phyloP scores from a whole-genome alignment of 2,113 vertebrate species.

The Prunella fulvescens region DNA sequence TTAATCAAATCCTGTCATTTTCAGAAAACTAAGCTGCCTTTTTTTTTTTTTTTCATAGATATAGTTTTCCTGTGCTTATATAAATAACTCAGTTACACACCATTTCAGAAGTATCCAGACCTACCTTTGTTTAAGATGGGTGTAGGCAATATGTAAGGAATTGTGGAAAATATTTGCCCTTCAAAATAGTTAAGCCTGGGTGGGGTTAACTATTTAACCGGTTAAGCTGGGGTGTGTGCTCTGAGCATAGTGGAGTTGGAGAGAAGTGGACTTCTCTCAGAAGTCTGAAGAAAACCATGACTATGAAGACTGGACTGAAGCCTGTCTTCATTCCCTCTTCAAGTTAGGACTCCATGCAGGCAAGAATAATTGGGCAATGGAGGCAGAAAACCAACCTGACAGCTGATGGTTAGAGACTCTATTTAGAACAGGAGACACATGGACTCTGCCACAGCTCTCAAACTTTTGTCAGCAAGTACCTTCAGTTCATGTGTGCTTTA shows the following conservation, averaged over 20 bases:
- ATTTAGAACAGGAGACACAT: not conserved
- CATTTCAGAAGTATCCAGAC: not conserved
- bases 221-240: not conserved
- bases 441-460: not conserved
- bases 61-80: not conserved
- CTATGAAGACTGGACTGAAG: not conserved
- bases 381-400: not conserved
- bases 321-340: not conserved
- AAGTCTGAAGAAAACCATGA: not conserved
- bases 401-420: not conserved
- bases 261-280: not conserved
- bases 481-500: not conserved
- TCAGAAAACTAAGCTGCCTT: not conserved
- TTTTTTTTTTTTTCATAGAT: not conserved
- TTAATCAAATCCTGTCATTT: not conserved
- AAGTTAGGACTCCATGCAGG: not conserved
- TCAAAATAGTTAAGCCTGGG: not conserved
- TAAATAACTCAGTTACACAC: not conserved
- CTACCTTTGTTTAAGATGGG: not conserved
- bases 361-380: not conserved
- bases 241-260: not conserved
- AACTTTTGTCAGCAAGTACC: not conserved
- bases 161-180: not conserved
- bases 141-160: not conserved
- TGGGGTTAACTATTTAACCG: too few relatives aligned